Conservation (phyloP, 2,113 vertebrate genomes). For the Leuciscus idus region DNA sequence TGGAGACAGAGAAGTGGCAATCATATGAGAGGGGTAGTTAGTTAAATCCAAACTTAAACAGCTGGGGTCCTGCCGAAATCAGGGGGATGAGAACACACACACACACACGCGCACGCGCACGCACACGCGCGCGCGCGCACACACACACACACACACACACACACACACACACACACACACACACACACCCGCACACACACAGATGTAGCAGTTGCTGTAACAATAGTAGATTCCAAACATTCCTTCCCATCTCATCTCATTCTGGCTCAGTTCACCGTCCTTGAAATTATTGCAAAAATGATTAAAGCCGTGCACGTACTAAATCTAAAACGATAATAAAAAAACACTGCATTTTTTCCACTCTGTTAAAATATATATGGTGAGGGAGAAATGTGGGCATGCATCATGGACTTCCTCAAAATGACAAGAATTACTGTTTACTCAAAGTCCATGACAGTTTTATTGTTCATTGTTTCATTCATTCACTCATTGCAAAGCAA, state of each 20-base stretch:
- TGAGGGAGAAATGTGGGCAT: neutral
- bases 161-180: too few relatives aligned
- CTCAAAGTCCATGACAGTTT: neutral
- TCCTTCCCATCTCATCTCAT: neutral
- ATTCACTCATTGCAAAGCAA: neutral
- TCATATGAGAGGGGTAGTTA: neutral
- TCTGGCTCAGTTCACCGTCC: conserved; percentile 1
- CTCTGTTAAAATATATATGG: neutral
- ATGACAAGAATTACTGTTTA: neutral
- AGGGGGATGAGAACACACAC: neutral
- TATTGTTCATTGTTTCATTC: neutral
- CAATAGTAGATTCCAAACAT: conserved; percentile 38
- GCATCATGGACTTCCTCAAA: neutral
- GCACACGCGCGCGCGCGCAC: too few relatives aligned
- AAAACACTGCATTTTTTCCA: neutral
- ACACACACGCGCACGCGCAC: too few relatives aligned
- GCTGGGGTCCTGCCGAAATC: neutral
- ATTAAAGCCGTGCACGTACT: neutral
- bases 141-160: too few relatives aligned
- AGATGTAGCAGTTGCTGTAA: conserved; percentile 17
- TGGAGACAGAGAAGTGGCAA: conserved; percentile 26
- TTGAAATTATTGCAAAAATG: neutral
- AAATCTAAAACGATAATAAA: neutral
- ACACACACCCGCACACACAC: too few relatives aligned
- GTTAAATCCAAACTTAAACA: conserved; percentile 39